Evolutionary conservation across 2,888 invertebrate genomes (phyloP), one percentile per base, ranked within the genome.

Genomic region (Camptogramma bilineatum): DNA sequence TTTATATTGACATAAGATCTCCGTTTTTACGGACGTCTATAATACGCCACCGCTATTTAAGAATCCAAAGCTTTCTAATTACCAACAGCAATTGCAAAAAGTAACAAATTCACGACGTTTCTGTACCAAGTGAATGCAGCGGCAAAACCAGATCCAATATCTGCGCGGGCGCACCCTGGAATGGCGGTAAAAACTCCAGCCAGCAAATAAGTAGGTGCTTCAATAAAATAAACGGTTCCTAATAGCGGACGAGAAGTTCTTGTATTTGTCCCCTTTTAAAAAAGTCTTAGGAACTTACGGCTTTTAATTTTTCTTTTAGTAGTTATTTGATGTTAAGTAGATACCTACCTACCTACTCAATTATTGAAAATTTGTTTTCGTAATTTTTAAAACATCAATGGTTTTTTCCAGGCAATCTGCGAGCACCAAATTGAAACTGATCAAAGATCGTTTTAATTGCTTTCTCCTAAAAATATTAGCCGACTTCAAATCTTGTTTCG

Each of bases 181-280:
- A 77, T 72, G 73, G 62, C 66, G 64, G 74, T 73, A 88, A 87
- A 88, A 88, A 87, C 76, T 66, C 73, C 72, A 75, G 73, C 76
- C 75, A 77, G 77, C 72, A 68, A 79, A 82, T 82, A 87, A 83
- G 83, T 85, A 80, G 83, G 84, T 81, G 84, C 82, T 81, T 84
- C 82, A 84, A 87, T 87, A 87, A 88, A 88, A 83, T 86, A 87
- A 87, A 84, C 84, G 80, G 79, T 80, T 79, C 79, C 83, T 84
- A 85, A 86, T 18, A 48, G 46, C 28, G 16, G 44, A 44, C 16
- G 34, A 39, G 34, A 44, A 17, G 44, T 16, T 16, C 4, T 17
- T 44, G 16, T 44, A 16, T 16, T 44, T 13, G 34, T 39, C 34
- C 13, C 44, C 16, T 17, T 44, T 16, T 7, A 8, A 44, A 44